phyloP scores from a whole-genome alignment of 1,140 invertebrate species.

The Choristoneura fumiferana region DNA sequence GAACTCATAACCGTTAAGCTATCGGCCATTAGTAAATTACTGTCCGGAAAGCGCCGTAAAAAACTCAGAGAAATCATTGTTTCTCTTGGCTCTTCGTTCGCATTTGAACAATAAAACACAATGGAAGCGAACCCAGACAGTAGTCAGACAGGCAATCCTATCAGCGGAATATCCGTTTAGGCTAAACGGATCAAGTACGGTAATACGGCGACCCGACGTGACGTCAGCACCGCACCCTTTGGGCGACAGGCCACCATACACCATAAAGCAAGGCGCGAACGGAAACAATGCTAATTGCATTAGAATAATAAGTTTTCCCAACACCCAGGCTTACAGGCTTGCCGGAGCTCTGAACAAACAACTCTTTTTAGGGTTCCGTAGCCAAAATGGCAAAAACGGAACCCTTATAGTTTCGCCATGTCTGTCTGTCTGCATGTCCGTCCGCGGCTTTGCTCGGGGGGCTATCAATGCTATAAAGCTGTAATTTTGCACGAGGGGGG shows the following conservation, averaged over 20 bases:
- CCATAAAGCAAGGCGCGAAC: background rate
- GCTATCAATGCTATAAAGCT: no score
- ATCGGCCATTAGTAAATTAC: no score
- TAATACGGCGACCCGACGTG: slow-evolving; percentile 48
- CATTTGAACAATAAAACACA: background rate
- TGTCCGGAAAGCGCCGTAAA: no score
- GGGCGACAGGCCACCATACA: slow-evolving; percentile 16
- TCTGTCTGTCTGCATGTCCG: no score
- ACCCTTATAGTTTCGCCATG: no score
- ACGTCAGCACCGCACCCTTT: slow-evolving; percentile 35
- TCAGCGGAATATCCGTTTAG: slow-evolving; percentile 61
- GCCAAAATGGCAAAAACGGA: no score
- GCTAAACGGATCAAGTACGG: slow-evolving; percentile 59
- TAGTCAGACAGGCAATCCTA: slow-evolving; percentile 46
- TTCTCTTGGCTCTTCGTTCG: background rate
- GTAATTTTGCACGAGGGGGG: no score
- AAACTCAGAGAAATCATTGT: background rate
- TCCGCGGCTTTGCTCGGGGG: no score
- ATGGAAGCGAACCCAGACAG: slow-evolving; percentile 21
- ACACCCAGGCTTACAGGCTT: slow-evolving; percentile 5
- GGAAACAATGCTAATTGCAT: slow-evolving; percentile 13
- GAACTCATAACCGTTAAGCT: no score
- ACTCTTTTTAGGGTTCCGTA: no score
- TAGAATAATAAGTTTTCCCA: slow-evolving; percentile 11
- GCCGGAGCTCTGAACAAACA: slow-evolving; percentile 3